Evolutionary conservation across 1,140 invertebrate genomes (phyloP).

Genomic region (Drepana arcuata): DNA sequence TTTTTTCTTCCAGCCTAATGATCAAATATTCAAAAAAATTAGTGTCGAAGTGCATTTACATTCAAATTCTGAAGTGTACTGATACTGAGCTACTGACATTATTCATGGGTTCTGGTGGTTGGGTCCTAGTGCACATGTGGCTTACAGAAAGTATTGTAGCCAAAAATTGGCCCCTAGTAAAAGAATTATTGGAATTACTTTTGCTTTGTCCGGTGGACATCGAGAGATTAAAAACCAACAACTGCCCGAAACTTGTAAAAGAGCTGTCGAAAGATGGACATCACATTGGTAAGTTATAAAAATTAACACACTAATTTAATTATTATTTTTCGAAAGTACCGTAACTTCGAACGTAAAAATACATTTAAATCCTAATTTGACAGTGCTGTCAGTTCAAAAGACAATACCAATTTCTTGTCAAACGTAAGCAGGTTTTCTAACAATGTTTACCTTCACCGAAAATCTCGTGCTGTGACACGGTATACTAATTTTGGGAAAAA

Average conservation of each 20-base stretch:
- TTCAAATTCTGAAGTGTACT: slow-evolving; percentile 94
- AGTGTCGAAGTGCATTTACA: slow-evolving; percentile 96
- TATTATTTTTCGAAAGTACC: too few species aligned
- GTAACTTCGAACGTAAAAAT: too few species aligned
- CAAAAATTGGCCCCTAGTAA: slow-evolving; percentile 88
- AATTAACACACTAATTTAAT: too few species aligned
- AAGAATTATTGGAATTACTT: slow-evolving; percentile 88
- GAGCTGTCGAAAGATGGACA: slow-evolving; percentile 86
- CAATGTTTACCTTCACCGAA: too few species aligned
- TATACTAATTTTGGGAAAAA: too few species aligned
- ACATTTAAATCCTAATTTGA: too few species aligned
- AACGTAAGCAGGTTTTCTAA: too few species aligned
- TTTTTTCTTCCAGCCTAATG: slow-evolving; percentile 86
- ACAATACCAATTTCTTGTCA: too few species aligned
- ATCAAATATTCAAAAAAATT: slow-evolving; percentile 95
- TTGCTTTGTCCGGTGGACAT: slow-evolving; percentile 90
- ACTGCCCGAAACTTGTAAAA: slow-evolving; percentile 92
- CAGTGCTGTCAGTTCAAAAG: too few species aligned
- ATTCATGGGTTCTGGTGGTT: slow-evolving; percentile 93
- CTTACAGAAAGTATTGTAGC: slow-evolving; percentile 86
- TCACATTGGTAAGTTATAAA: slow-evolving; percentile 83
- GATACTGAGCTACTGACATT: slow-evolving; percentile 85
- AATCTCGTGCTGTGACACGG: too few species aligned
- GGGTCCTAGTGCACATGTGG: slow-evolving; percentile 91
- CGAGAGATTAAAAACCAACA: slow-evolving; percentile 90